Base-by-base conservation (phyloP, 2,113 vertebrate genomes). In the Salvator merianae region DNA sequence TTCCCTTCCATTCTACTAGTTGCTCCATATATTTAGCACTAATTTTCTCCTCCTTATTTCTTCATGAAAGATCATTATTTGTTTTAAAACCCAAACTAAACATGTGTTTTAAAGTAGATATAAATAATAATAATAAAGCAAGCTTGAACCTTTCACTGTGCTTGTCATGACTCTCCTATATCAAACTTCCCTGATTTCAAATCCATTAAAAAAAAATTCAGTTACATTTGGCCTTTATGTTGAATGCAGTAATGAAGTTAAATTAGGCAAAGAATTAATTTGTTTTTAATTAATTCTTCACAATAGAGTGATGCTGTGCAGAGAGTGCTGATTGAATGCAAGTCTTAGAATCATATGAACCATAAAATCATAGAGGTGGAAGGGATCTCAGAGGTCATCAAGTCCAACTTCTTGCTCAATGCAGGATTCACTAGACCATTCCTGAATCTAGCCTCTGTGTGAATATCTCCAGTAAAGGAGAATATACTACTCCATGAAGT, bases 31-130 rank as follows among this genome's bases (percentile, higher is more conserved):
- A 71, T 86, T 74, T 79, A 62, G 81, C 86, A 82, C 85, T 84
- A 87, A 80, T 91, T 53, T 0, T 55, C 83, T 92, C 77, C 84
- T 76, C 20, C 84, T 65, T 92, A 92, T 93, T 94, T 90, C 90
- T 93, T 91, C 84, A 91, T 93, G 28, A 59, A 79, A 72, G 66
- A 89, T 59, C 90, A 90, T 92, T 84, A 93, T 91, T 92, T 93
- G 86, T 87, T 93, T 92, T 93, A 92, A 92, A 89, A 77, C 82
- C 87, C 72, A 93, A 94, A 71, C 75, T 68, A 87, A 82, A 83
- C 75, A 78, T 66, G 14, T 38, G 7, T 26, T 40, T 73, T 55
- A 66, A 72, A 79, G 55, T 24, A 83, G 26, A 83, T 18, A 65
- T 53, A 65, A 32, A 78, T 26, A 77, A 47, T n/a, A 62, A 84